Evolutionary conservation across 2,113 vertebrate species (phyloP), one percentile per base, ranked within the genome.

Genomic region (Acanthisitta chloris): DNA sequence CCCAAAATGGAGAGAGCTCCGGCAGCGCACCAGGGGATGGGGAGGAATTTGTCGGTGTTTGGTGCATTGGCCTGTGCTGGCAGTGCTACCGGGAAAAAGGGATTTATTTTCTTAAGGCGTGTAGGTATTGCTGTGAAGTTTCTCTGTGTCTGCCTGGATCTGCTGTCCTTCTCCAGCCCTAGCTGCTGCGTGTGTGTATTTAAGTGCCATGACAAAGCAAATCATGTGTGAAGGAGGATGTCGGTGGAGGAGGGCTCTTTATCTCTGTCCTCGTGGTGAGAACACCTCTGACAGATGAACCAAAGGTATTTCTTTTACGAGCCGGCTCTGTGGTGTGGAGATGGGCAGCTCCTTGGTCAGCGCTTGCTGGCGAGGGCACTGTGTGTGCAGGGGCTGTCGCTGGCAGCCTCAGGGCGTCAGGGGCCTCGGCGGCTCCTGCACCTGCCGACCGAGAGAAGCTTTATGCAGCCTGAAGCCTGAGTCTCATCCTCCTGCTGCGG

Each of bases 131-230:
- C 31, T 31, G 12, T 3, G 46, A 72, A 90, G 91, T 82, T 85
- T n/a, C 17, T 6, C 2, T 3, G 36, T 23, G 72, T 76, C 77
- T 67, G 45, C 61, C 57, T 66, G 1, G 84, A 29, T 45, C 51
- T 33, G 61, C 65, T 62, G 31, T 38, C 15, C 5, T 76, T 78
- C 59, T 73, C 45, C 3, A 15, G 54, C 90, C 17, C 9, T 13
- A 15, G 54, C 86, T 9, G 62, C 67, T 26, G 45, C 40, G 34
- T 5, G 0, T 5, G 0, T 8, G 34, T 29, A 7, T 62, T 65
- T 8, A 65, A 89, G 89, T 58, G 94, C 65, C 95, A 96, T 97
- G 96, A 97, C 96, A 96, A 97, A 97, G 96, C 96, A 97, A 93
- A 96, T 95, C 45, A 0, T 14, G 48, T 48, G 77, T 34, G 81